Conservation (phyloP, 2,113 vertebrate species). For the Notechis scutatus region DNA sequence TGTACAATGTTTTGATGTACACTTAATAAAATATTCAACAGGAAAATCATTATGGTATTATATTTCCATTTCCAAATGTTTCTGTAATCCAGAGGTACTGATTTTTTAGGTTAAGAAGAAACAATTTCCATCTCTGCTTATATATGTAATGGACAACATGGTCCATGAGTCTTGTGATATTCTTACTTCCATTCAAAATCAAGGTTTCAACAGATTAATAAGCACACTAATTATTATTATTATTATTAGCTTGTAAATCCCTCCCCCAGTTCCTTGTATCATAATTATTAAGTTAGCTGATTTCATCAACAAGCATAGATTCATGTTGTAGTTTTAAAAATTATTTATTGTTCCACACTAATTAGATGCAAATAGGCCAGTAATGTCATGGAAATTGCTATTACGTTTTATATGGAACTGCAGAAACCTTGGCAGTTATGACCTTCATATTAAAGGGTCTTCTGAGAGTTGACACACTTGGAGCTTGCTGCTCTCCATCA, state of each 20-base stretch:
- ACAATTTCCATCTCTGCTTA: neutral
- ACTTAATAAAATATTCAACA: neutral
- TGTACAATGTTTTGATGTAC: neutral
- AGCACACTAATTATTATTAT: neutral
- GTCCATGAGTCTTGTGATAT: neutral
- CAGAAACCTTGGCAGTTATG: slow-evolving; percentile 5
- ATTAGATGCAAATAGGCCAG: slow-evolving; percentile 11
- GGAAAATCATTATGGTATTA: neutral
- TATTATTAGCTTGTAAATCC: neutral
- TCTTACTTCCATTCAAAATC: neutral
- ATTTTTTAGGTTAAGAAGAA: neutral
- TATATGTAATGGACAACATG: neutral
- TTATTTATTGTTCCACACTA: neutral
- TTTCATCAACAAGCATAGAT: neutral
- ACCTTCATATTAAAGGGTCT: neutral
- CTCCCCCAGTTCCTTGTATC: neutral
- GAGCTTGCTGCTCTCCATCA: neutral
- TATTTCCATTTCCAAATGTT: neutral
- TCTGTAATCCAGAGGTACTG: neutral
- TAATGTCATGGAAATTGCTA: slow-evolving; percentile 28
- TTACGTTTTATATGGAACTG: slow-evolving; percentile 10
- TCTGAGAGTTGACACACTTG: neutral
- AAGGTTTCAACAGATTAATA: neutral
- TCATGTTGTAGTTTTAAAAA: neutral
- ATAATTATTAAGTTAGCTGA: neutral